Evolutionary conservation across 2,797 vertebrate genomes (phyloP), one percentile per base, ranked within the genome.

Genomic region (Smutsia gigantea): DNA sequence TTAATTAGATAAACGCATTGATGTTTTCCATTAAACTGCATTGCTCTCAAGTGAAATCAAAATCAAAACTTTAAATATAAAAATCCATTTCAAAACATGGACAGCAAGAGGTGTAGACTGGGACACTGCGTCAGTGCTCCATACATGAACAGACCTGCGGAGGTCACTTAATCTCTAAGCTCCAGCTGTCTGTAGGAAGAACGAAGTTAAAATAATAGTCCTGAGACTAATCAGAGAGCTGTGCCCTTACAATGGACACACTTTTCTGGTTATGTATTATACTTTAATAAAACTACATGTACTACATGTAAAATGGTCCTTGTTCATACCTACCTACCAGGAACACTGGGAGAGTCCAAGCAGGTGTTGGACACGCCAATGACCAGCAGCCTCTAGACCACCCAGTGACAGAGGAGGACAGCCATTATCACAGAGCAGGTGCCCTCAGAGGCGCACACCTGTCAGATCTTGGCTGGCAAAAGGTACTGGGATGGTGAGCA

Each of bases 1-100:
- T 63, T 79, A 55, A 55, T 49, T 61, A 53, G 31, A 83, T 42
- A 57, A 87, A 92, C 89, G 86, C 51, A 53, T 15, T 15, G 19
- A 46, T 1, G 0, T 75, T 78, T 68, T 53, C 91, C 63, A 87
- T 29, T 55, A 91, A 68, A 61, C 17, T 8, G 15, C 11, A 19
- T 7, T 31, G 61, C 85, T 90, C 90, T 81, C 83, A 79, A 77
- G 66, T 88, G 92, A 90, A 94, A 90, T 42, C 12, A 78, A 78
- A 87, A 63, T 71, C 69, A 37, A 90, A 95, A 72, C 21, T 72
- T 85, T 27, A 71, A 93, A 49, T 25, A 63, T 4, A 53, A 93
- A 95, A 64, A 39, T 18, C 78, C 79, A 21, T 88, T 75, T 59
- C 49, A 64, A 92, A 79, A 34, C 9, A 31, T 3, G 55, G 61